Base-by-base conservation (phyloP, 2,888 invertebrate species). In the Amblyjoppa fuscipennis region DNA sequence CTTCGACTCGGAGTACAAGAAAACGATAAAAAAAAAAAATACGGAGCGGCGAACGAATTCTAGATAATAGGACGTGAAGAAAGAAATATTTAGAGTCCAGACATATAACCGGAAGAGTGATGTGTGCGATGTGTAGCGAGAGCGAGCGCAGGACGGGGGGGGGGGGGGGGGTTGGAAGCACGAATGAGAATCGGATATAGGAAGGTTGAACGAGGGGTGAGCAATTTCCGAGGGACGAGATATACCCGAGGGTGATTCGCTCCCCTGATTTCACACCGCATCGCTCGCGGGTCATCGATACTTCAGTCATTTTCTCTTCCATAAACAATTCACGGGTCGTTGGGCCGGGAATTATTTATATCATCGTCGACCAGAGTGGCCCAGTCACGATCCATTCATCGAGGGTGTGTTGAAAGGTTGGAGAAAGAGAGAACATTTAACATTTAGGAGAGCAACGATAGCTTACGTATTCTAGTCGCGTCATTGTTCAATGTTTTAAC, bases 181-280 rank as follows among this genome's bases (percentile, higher is more conserved):
- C 38, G 64, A 82, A 82, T 51, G 68, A 81, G 76, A 83, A 74
- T 68, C 56, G 69, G 28, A 74, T 66, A 38, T 49, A 81, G 51
- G 77, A 81, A 69, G 70, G 53, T 78, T 53, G 77, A 81, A 75
- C 68, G 56, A 74, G 81, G 75, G 81, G 51, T 68, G 66, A 68
- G 59, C 59, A 77, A 66, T 73, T 59, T 77, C 66, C 77, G 70
- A 64, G 77, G 77, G 77, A 70, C 66, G 77, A 68, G 45, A 45
- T 45, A 71, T 61, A 68, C 49, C 64, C 49, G 74, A 53, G 76
- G 69, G 66, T 59, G 20, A 41, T n/a, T 74, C 74, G 74, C 61
- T 41, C 74, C 25, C 38, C 56, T 53, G 71, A 73, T 73, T 73
- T 56, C 71, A 73, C 71, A 73, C 53, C 34, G 16, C 71, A 56